Evolutionary conservation across 2,888 invertebrate species (phyloP).

Genomic region (Dasysyrphus tricinctus): DNA sequence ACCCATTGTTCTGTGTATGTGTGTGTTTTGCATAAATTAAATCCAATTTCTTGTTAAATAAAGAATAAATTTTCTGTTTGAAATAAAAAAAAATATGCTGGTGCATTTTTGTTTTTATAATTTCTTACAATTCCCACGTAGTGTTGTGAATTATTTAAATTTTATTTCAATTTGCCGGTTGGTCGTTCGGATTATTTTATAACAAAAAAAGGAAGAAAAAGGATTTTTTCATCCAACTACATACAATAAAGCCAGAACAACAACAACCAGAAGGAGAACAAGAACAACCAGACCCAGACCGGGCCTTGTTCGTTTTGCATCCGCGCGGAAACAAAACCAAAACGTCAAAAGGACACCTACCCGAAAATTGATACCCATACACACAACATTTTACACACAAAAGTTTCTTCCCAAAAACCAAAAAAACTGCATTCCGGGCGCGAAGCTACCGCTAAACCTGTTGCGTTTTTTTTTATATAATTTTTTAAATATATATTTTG

Average conservation of each 20-base stretch:
- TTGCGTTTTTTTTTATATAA: constrained; percentile 47
- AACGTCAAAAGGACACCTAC: constrained; percentile 67
- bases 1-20: constrained; percentile 62
- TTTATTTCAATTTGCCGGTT: constrained; percentile 44
- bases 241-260: constrained; percentile 11
- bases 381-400: neutral
- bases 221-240: constrained; percentile 35
- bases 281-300: constrained; percentile 28
- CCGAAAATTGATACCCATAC: constrained; percentile 25
- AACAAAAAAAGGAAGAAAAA: neutral
- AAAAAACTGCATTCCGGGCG: constrained; percentile 68
- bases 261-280: constrained; percentile 47
- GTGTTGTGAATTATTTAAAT: constrained; percentile 25
- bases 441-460: constrained; percentile 70
- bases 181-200: constrained; percentile 18
- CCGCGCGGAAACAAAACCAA: constrained; percentile 49
- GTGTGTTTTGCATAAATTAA: constrained; percentile 37
- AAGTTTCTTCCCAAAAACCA: constrained; percentile 36
- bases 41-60: constrained; percentile 25
- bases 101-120: constrained; percentile 14
- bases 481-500: constrained; percentile 13
- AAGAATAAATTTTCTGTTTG: constrained; percentile 10
- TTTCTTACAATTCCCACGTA: constrained; percentile 2
- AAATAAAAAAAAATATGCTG: constrained; percentile 20
- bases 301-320: constrained; percentile 23